Conservation (phyloP, 2,797 vertebrate genomes). For the Sebastes melanostomus region DNA sequence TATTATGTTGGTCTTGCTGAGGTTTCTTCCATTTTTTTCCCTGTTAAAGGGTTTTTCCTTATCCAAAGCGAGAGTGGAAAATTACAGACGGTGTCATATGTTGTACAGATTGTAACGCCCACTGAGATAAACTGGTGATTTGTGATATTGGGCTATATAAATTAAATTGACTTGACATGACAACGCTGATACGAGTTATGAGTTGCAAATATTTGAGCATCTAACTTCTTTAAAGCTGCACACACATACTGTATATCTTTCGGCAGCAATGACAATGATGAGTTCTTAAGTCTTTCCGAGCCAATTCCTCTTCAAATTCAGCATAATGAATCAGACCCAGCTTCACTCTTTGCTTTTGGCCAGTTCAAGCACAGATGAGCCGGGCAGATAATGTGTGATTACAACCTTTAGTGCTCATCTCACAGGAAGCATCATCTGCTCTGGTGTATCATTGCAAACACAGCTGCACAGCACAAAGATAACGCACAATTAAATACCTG, state of each 20-base stretch:
- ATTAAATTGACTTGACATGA: neutral
- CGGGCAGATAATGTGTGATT: conserved; percentile 41
- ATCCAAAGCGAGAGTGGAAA: neutral
- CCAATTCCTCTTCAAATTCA: neutral
- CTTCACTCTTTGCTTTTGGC: conserved; percentile 6
- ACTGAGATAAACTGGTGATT: neutral
- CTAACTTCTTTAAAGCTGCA: neutral
- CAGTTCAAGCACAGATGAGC: conserved; percentile 25
- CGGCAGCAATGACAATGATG: neutral
- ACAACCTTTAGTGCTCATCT: neutral
- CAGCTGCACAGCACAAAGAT: conserved; percentile 51
- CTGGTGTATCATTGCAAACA: conserved; percentile 41
- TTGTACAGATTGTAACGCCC: neutral
- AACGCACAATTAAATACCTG: conserved; percentile 2
- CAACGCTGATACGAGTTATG: neutral
- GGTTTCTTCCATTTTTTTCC: neutral
- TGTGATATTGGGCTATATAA: neutral
- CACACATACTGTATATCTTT: neutral
- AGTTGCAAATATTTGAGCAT: conserved; percentile 8
- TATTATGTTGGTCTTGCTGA: neutral
- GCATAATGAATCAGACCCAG: neutral
- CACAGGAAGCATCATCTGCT: neutral
- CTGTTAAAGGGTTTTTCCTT: neutral
- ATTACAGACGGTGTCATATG: neutral
- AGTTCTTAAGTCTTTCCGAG: neutral